Conservation (phyloP, 2,113 vertebrate species). For the Apteryx owenii region DNA sequence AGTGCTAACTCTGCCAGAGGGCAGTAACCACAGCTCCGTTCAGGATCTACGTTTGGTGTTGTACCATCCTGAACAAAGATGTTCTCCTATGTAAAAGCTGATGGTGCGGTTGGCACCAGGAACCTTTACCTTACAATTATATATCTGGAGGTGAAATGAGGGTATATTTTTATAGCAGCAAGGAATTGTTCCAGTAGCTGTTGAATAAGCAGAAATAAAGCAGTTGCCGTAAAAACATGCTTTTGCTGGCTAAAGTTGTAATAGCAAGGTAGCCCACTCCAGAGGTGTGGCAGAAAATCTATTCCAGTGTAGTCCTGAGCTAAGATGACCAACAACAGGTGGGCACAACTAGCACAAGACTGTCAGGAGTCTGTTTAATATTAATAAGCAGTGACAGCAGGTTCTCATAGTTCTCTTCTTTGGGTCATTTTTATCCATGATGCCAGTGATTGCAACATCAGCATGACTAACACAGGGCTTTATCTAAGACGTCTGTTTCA, state of each 20-base stretch:
- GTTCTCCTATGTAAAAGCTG: neutral
- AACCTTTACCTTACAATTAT: neutral
- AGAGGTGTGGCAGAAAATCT: neutral
- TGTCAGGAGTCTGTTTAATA: neutral
- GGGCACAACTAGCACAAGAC: neutral
- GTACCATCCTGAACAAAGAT: neutral
- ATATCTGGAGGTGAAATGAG: neutral
- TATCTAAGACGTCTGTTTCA: neutral
- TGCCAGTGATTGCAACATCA: slow-evolving; percentile 24
- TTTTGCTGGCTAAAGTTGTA: neutral
- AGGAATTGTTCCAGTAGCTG: neutral
- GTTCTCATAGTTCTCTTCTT: neutral
- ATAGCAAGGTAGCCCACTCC: neutral
- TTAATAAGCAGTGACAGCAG: neutral
- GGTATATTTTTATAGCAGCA: neutral
- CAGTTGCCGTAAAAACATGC: neutral
- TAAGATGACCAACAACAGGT: neutral
- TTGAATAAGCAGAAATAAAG: neutral
- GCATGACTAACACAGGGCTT: slow-evolving; percentile 12
- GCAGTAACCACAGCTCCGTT: neutral
- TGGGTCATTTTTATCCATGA: slow-evolving; percentile 12
- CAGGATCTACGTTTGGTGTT: neutral
- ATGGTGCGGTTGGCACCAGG: neutral
- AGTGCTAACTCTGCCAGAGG: neutral
- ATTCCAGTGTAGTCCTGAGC: neutral